Conservation (phyloP, 2,797 vertebrate genomes). For the Urophycis tenuis region DNA sequence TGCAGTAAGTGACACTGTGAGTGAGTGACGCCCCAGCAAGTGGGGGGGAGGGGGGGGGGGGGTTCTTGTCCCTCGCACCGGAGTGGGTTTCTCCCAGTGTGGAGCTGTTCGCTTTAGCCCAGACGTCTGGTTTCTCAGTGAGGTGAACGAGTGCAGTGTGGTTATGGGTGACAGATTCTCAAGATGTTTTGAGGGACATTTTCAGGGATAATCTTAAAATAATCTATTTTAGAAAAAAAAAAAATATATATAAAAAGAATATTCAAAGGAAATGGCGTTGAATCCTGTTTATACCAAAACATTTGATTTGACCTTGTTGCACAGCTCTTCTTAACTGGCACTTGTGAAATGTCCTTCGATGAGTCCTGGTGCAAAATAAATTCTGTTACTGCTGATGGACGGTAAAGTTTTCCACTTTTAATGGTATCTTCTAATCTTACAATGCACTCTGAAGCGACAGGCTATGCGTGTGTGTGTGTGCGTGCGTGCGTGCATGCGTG, state of each 20-base stretch:
- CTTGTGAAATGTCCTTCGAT: background rate
- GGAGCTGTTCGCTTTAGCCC: slow-evolving; percentile 26
- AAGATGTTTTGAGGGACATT: background rate
- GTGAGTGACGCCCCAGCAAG: slow-evolving; percentile 20
- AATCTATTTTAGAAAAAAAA: background rate
- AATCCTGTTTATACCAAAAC: background rate
- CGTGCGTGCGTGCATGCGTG: no score
- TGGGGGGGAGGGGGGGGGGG: no score
- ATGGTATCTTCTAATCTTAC: no score
- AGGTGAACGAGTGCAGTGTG: background rate
- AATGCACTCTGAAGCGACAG: no score
- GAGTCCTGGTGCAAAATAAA: background rate
- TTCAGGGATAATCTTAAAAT: background rate
- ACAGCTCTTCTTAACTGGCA: background rate
- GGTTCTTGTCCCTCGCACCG: background rate
- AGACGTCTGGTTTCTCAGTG: background rate
- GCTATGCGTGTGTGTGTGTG: no score
- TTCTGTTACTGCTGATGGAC: background rate
- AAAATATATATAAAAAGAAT: no score
- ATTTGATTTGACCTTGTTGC: background rate
- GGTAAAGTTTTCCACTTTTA: no score
- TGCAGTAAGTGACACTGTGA: slow-evolving; percentile 14
- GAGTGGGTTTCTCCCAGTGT: slow-evolving; percentile 33
- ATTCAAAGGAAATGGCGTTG: background rate
- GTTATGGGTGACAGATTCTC: background rate